Conservation (phyloP, 1,140 invertebrate species). For the Camponotus pennsylvanicus region DNA sequence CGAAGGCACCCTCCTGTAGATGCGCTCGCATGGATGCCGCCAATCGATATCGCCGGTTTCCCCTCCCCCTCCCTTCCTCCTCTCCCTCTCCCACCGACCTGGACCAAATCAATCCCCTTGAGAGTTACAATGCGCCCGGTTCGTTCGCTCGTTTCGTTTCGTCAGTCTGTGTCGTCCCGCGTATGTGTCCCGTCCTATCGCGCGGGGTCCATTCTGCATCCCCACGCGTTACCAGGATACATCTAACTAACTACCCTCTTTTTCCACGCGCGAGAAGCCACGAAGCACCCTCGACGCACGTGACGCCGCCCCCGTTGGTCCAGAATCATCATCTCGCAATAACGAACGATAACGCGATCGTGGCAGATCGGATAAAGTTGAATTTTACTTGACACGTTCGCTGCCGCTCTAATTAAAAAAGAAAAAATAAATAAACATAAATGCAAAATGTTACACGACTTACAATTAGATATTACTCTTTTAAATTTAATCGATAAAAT, state of each 20-base stretch:
- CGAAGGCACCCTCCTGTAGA: constrained; percentile 37
- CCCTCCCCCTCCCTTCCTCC: not conserved
- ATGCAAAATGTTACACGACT: not conserved
- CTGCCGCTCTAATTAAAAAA: not conserved
- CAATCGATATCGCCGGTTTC: constrained; percentile 79
- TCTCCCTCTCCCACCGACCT: constrained; percentile 11
- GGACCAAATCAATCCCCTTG: constrained; percentile 79
- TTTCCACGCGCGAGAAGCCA: constrained; percentile 43
- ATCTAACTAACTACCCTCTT: constrained; percentile 75
- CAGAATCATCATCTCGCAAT: constrained; percentile 47
- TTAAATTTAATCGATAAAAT: too few relatives aligned
- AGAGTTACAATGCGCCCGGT: constrained; percentile 70
- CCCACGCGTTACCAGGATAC: constrained; percentile 62
- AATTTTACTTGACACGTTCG: constrained; percentile 5
- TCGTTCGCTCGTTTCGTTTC: constrained; percentile 67
- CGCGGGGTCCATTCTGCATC: constrained; percentile 18
- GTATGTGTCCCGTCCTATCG: not conserved
- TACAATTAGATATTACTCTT: not conserved
- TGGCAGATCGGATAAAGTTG: not conserved
- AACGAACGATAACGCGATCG: constrained; percentile 54
- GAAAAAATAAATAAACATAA: not conserved
- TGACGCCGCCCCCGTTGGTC: not conserved
- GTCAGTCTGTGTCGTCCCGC: constrained; percentile 32
- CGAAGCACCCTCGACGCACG: constrained; percentile 43
- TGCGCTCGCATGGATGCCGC: constrained; percentile 64